These are phyloP conservation scores for Dicyema japonicum DNA, from an alignment of 1,140 invertebrate species.

Conservation along the genomic window DNA sequence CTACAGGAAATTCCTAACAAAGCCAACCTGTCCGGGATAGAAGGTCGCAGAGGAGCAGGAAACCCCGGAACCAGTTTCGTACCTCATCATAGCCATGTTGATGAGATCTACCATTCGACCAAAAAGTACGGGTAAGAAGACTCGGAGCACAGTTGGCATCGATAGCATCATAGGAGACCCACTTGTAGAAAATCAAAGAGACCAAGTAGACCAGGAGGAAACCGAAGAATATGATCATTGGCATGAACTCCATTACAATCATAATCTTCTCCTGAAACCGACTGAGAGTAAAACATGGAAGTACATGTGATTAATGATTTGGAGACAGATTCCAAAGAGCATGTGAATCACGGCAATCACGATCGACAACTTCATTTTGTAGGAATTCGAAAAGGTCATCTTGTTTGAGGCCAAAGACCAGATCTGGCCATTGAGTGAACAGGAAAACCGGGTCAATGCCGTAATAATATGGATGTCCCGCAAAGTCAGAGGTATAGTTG, in stretches of 20 bases:
- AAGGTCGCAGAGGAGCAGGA: not conserved
- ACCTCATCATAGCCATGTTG: too few species aligned
- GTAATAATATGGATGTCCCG: constrained; percentile 3
- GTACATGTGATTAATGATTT: constrained; percentile 50
- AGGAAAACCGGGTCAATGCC: constrained; percentile 4
- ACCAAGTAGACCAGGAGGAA: constrained; percentile 71
- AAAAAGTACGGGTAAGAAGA: constrained; percentile 28
- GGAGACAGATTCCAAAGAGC: constrained; percentile 65
- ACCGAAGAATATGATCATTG: constrained; percentile 55
- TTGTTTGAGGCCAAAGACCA: constrained; percentile 72
- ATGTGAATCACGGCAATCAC: constrained; percentile 77
- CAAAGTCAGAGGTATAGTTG: not conserved
- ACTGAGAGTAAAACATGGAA: constrained; percentile 44
- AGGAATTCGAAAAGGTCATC: constrained; percentile 76
- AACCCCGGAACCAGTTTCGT: too few species aligned
- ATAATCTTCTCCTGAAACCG: too few species aligned
- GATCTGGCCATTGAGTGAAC: constrained; percentile 23
- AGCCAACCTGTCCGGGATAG: not conserved
- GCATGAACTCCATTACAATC: constrained; percentile 79
- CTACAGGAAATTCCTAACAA: too few species aligned
- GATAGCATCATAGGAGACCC: constrained; percentile 26
- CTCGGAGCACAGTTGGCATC: constrained; percentile 26
- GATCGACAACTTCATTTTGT: constrained; percentile 93
- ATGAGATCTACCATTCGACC: too few species aligned
- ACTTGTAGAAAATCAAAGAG: constrained; percentile 55